A percentile compares a stretch with the other conserved stretches of the same genome.
These are phyloP conservation scores for Gulo gulo DNA, from an alignment of 2,113 vertebrate genomes.

Conservation along the genomic window DNA sequence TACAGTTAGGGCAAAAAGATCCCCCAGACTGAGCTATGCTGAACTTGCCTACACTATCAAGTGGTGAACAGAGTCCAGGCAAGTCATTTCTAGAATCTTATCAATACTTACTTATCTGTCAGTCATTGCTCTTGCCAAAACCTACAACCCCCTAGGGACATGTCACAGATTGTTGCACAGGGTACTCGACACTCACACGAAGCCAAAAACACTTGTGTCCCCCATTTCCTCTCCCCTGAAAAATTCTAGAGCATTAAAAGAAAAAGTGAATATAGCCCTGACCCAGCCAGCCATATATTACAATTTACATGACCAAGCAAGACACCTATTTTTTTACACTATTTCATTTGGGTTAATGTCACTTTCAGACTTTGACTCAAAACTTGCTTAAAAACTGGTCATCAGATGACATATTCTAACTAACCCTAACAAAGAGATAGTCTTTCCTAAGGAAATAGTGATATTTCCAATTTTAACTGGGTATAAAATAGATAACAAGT, in stretches of 20 bases:
- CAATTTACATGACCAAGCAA: background rate
- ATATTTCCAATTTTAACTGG: background rate
- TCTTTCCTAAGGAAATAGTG: background rate
- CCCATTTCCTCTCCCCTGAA: background rate
- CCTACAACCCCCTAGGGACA: background rate
- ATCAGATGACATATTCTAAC: background rate
- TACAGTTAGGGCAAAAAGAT: background rate
- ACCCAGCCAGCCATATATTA: no score
- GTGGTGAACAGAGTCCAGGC: no score
- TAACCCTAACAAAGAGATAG: background rate
- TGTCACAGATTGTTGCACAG: background rate
- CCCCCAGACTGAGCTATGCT: background rate
- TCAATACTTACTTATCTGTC: background rate
- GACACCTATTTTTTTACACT: background rate
- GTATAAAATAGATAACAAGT: background rate
- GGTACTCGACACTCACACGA: no score
- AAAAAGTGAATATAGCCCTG: background rate
- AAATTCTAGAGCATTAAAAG: background rate
- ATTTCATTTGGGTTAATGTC: background rate
- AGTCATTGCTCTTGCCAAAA: background rate
- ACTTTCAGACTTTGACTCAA: background rate
- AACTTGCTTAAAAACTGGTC: background rate
- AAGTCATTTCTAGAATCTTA: background rate
- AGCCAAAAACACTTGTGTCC: background rate
- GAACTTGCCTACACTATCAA: fast-evolving